Base-by-base conservation (phyloP, 2,888 invertebrate species). In the Idaea dimidiata region DNA sequence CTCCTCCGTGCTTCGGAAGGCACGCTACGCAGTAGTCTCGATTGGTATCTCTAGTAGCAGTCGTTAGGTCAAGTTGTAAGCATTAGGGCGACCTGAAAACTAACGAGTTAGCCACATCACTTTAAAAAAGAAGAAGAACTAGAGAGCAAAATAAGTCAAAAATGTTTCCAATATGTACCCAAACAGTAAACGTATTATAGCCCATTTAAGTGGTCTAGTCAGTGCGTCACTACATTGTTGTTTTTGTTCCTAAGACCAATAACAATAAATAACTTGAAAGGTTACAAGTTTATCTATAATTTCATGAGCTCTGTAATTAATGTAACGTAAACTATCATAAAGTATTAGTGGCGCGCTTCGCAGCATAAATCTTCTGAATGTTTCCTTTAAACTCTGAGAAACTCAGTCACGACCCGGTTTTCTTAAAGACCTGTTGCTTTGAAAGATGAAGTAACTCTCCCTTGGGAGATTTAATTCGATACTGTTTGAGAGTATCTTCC, bases 381-480 rank as follows among this genome's bases (percentile, higher is more conserved):
- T 67, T 66, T 64, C 70, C 65, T 64, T 67, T 66, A 62, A 64
- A 61, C 63, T 67, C 63, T 59, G 59, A 62, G 66, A 61, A 62
- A 66, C 65, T 66, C 57, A 59, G 58, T 7, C 54, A 33, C 62
- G 69, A 67, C 70, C 75, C 75, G 81, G 78, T 84, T 82, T 79
- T 74, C 77, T 77, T 80, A 78, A 79, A 80, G 77, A 88, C 88
- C 88, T 89, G 88, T 89, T 88, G 88, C 88, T 83, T 64, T 68
- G 7, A 43, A 77, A 81, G 74, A 77, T 63, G 73, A 68, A 76
- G 73, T 78, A 73, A 72, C 71, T 73, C 77, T 78, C 80, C 81
- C 62, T 43, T 1, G 60, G 76, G 74, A 82, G 75, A 68, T 70
- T 75, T 83, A 81, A 86, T 84, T 81, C 79, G 79, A 81, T 82